phyloP scores from a whole-genome alignment of 2,113 vertebrate species.

The Macrotis lagotis region DNA sequence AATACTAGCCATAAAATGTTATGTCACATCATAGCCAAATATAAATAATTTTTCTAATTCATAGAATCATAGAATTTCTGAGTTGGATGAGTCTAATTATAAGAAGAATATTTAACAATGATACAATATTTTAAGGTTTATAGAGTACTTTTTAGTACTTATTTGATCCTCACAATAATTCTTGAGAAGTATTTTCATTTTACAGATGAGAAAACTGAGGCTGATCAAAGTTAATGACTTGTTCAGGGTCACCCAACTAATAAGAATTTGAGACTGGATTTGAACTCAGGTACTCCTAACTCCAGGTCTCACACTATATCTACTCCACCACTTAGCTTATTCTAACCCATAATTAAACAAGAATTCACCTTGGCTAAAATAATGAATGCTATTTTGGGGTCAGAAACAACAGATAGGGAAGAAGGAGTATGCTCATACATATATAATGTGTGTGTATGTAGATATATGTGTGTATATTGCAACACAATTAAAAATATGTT shows the following conservation, averaged over 20 bases:
- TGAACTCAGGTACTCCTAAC: not conserved
- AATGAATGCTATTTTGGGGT: not conserved
- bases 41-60: not conserved
- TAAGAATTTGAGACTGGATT: not conserved
- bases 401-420: not conserved
- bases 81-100: not conserved
- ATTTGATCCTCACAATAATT: no score
- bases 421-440: not conserved
- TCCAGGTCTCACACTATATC: not conserved
- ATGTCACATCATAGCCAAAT: not conserved
- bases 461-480: not conserved
- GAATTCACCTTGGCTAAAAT: not conserved
- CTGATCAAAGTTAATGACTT: not conserved
- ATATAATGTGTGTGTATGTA: not conserved
- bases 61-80: not conserved
- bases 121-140: not conserved
- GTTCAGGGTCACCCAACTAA: not conserved
- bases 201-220: not conserved
- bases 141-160: not conserved
- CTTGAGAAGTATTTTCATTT: not conserved
- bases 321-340: not conserved
- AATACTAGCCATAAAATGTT: not conserved
- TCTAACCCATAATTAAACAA: not conserved
- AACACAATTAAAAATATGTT: not conserved
- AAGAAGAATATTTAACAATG: not conserved